Conservation (phyloP, 2,113 vertebrate genomes). For the Eira barbara region DNA sequence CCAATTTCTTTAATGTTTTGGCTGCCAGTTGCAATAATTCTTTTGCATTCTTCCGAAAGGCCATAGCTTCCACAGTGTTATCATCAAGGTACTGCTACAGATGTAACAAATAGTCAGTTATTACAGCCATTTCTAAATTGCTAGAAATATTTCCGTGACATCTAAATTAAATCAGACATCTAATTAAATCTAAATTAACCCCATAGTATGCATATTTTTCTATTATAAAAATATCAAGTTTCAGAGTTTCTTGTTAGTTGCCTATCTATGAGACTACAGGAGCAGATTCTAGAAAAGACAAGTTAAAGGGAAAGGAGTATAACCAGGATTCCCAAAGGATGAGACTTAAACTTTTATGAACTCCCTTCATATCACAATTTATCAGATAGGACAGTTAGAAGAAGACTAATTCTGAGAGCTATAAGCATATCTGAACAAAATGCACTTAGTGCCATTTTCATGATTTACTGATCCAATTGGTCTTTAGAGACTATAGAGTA, state of each 20-base stretch:
- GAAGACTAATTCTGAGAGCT: neutral
- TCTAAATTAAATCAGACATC: neutral
- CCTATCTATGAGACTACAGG: neutral
- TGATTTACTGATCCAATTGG: neutral
- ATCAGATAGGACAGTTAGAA: neutral
- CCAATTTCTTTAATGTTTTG: conserved; percentile 82
- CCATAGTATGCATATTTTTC: neutral
- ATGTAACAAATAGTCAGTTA: conserved; percentile 31
- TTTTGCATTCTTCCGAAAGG: conserved; percentile 92
- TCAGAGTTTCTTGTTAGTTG: neutral
- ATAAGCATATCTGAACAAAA: neutral
- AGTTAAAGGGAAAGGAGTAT: neutral
- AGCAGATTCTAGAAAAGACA: neutral
- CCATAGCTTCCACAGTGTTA: conserved; percentile 86
- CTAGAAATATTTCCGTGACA: conserved; percentile 5
- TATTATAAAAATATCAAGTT: conserved; percentile 24
- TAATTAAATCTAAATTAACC: neutral
- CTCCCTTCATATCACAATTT: neutral
- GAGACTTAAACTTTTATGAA: neutral
- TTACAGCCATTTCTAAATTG: neutral
- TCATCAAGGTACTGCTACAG: conserved; percentile 93
- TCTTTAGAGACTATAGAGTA: neutral
- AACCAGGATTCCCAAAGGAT: neutral
- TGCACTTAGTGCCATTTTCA: neutral
- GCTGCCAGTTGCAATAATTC: conserved; percentile 89